Conservation (phyloP, 2,888 invertebrate species). For the Theretra japonica region DNA sequence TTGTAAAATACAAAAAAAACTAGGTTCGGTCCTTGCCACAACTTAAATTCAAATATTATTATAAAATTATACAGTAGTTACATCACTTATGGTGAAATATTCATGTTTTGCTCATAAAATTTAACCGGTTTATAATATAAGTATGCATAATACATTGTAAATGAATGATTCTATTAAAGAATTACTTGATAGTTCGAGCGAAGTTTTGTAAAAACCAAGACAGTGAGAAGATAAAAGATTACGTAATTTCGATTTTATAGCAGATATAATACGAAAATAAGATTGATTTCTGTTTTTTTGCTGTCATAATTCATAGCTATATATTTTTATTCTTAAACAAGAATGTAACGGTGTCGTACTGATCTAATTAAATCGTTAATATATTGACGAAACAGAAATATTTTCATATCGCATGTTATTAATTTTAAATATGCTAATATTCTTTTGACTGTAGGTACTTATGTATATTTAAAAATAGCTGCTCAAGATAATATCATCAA, state of each 20-base stretch:
- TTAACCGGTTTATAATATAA: background rate
- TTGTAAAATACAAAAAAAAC: background rate
- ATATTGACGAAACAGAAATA: no score
- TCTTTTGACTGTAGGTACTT: no score
- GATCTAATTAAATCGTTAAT: no score
- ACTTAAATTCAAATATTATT: background rate
- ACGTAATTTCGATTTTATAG: background rate
- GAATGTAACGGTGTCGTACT: no score
- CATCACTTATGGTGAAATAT: background rate
- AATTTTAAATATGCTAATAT: no score
- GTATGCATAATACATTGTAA: background rate
- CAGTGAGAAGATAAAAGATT: background rate
- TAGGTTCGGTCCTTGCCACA: background rate
- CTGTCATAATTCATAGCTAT: background rate
- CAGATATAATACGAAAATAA: background rate
- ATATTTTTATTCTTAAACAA: no score
- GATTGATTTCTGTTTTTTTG: background rate
- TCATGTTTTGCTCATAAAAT: background rate
- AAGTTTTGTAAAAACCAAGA: background rate
- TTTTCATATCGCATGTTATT: no score
- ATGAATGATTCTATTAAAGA: background rate
- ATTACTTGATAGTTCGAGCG: background rate
- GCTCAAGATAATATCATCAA: no score
- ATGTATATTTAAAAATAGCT: no score
- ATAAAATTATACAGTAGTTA: constrained; percentile 15